Conservation (phyloP, 2,888 invertebrate species). For the Troides aeacus region DNA sequence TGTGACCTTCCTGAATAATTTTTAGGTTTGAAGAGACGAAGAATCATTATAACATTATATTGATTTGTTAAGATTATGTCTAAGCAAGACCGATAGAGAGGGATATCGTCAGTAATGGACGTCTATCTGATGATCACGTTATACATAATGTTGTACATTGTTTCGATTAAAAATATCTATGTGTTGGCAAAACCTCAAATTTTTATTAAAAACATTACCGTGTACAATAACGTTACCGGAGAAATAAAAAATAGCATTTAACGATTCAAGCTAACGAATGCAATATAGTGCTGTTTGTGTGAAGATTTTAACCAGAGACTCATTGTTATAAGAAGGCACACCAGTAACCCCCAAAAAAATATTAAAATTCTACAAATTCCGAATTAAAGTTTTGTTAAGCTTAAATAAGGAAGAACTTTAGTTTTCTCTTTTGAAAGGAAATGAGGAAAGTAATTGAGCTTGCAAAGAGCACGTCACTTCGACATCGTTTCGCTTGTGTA, state of each 20-base stretch:
- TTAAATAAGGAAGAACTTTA: not conserved
- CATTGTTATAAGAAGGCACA: no score
- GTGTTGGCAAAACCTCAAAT: not conserved
- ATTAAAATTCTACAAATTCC: not conserved
- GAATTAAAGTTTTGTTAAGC: not conserved
- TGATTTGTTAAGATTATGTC: no score
- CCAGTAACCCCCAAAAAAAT: not conserved
- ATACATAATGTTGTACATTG: not conserved
- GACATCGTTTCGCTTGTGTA: not conserved
- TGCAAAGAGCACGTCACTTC: not conserved
- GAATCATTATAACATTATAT: no score
- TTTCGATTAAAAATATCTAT: not conserved
- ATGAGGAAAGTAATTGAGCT: not conserved
- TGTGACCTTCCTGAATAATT: no score
- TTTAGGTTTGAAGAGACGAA: not conserved
- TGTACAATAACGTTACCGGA: no score
- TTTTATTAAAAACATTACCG: no score
- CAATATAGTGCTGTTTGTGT: no score
- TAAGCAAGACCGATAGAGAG: not conserved
- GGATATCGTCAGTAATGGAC: not conserved
- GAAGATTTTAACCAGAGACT: no score
- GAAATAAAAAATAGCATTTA: no score
- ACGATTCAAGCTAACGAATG: no score
- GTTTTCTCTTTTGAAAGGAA: not conserved
- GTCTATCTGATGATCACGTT: not conserved